These are phyloP conservation scores for Ptychobarbus kaznakovi DNA, from an alignment of 2,797 vertebrate genomes.

Conservation along the genomic window DNA sequence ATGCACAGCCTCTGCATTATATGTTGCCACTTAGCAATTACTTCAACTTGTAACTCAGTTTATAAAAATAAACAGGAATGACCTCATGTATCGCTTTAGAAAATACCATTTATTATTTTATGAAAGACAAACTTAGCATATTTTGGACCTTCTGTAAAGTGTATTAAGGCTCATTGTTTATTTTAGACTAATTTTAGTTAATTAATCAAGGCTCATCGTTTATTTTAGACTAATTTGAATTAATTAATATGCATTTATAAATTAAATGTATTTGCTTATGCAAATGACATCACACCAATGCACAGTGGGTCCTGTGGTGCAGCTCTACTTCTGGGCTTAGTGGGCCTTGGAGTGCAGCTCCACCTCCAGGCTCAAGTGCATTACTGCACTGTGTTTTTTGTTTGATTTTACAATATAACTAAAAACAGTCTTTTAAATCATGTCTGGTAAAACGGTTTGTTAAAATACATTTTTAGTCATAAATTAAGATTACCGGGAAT, in stretches of 20 bases:
- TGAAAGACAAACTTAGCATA: not conserved
- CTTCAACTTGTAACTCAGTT: not conserved
- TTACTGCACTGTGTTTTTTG: not conserved
- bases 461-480: not conserved
- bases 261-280: not conserved
- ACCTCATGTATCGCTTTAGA: not conserved
- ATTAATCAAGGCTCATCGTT: not conserved
- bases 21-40: not conserved
- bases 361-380: not conserved
- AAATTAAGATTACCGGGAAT: conserved; percentile 84
- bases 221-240: not conserved
- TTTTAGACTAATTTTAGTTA: not conserved
- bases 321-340: not conserved
- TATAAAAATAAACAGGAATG: not conserved
- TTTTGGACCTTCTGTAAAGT: not conserved
- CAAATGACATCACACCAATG: too few relatives aligned
- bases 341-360: not conserved
- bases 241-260: not conserved
- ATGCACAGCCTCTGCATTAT: not conserved
- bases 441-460: not conserved
- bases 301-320: not conserved
- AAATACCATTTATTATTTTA: not conserved
- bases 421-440: not conserved
- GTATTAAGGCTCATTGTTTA: not conserved
- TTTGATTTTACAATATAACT: not conserved